These are phyloP conservation scores for Seira musarum DNA, from an alignment of 2,888 invertebrate species.

Conservation along the genomic window DNA sequence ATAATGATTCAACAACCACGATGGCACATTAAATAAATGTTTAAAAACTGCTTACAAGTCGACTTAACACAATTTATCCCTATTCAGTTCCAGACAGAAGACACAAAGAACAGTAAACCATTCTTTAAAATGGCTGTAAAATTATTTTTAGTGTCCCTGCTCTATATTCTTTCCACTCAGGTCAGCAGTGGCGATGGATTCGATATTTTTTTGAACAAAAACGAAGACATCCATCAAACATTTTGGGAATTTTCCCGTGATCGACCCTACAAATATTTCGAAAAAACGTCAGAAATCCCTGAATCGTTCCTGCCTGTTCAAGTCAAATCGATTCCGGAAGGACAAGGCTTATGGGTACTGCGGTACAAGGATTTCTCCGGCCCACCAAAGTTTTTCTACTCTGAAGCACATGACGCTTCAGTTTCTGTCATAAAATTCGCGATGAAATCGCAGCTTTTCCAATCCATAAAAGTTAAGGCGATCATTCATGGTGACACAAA, in stretches of 20 bases:
- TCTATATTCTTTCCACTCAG: too few relatives aligned
- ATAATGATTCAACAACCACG: too few relatives aligned
- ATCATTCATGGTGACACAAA: conserved; percentile 8
- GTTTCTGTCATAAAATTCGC: neutral
- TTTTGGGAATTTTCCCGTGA: conserved; percentile 26
- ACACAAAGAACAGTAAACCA: too few relatives aligned
- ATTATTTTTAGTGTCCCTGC: too few relatives aligned
- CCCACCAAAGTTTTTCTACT: neutral
- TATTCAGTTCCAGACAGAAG: too few relatives aligned
- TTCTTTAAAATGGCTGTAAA: too few relatives aligned
- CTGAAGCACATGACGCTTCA: neutral
- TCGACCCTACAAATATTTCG: conserved; percentile 26
- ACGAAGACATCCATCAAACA: neutral
- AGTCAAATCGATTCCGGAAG: neutral
- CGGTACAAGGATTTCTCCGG: conserved; percentile 28
- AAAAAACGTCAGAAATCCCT: neutral
- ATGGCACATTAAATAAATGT: too few relatives aligned
- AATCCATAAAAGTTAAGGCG: conserved; percentile 7
- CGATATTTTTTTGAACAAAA: neutral
- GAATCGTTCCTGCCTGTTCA: conserved; percentile 21
- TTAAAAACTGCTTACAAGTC: too few relatives aligned
- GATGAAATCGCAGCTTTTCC: neutral
- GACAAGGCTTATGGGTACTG: conserved; percentile 25
- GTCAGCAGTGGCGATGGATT: too few relatives aligned
- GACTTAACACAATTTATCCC: too few relatives aligned